Conservation (phyloP, 2,113 vertebrate species). For the Seriola rivoliana region DNA sequence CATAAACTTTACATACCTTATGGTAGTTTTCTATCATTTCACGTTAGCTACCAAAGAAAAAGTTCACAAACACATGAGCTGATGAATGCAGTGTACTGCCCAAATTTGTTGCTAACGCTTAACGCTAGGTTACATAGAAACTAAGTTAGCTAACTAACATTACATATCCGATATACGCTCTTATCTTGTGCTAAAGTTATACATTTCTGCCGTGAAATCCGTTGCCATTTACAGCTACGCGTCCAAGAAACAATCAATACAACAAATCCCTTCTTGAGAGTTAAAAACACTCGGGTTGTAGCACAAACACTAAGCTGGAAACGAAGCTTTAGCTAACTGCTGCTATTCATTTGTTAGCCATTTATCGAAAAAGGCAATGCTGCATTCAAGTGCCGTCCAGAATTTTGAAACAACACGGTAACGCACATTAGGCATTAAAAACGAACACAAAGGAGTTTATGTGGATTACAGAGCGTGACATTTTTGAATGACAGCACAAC, state of each 20-base stretch:
- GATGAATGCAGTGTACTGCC: neutral
- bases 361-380: neutral
- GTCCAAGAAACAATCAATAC: neutral
- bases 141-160: slow-evolving; percentile 19
- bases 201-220: neutral
- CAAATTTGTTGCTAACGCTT: slow-evolving; percentile 21
- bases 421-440: neutral
- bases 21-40: neutral
- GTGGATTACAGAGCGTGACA: neutral
- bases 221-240: neutral
- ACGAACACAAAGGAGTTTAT: neutral
- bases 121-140: neutral
- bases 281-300: neutral
- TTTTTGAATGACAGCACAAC: neutral
- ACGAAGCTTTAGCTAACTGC: slow-evolving; percentile 13
- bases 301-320: neutral
- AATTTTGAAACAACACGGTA: neutral
- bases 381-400: slow-evolving; percentile 36
- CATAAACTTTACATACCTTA: neutral
- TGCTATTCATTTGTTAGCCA: slow-evolving; percentile 42
- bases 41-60: neutral
- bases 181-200: neutral
- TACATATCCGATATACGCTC: neutral
- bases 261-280: neutral
- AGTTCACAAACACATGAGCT: neutral